phyloP scores from a whole-genome alignment of 2,113 vertebrate genomes.

The Myxocyprinus asiaticus region DNA sequence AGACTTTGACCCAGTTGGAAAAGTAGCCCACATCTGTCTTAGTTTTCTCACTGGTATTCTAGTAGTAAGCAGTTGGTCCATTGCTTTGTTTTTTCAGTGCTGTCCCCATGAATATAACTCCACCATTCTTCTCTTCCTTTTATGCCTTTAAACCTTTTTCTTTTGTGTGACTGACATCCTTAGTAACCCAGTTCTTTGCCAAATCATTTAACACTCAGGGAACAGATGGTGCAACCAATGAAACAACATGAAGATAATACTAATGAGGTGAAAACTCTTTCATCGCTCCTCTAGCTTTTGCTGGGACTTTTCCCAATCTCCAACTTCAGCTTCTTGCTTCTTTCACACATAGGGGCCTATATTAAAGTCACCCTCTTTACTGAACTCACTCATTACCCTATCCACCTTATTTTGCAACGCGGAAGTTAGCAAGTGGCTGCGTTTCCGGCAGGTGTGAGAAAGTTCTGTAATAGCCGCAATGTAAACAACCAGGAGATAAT shows the following conservation, averaged over 20 bases:
- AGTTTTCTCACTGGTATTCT: constrained; percentile 7
- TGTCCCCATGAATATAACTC: constrained; percentile 22
- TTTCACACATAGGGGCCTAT: not conserved
- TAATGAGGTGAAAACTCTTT: constrained; percentile 42
- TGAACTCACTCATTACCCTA: not conserved
- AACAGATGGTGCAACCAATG: constrained; percentile 51
- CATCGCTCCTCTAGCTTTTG: constrained; percentile 16
- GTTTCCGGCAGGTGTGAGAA: too few relatives aligned
- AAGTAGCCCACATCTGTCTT: constrained; percentile 4
- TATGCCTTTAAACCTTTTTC: constrained; percentile 16
- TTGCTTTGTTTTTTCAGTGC: constrained; percentile 36
- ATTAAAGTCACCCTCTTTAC: not conserved
- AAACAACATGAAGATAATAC: constrained; percentile 33
- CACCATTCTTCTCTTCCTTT: constrained; percentile 21
- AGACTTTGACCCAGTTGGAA: constrained; percentile 45
- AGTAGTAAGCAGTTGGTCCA: not conserved
- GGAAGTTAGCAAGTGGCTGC: too few relatives aligned
- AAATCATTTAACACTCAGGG: constrained; percentile 66
- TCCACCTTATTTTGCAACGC: too few relatives aligned
- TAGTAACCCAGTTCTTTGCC: constrained; percentile 71
- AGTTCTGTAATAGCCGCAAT: too few relatives aligned
- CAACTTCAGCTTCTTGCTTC: not conserved
- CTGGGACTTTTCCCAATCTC: not conserved
- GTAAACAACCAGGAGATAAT: too few relatives aligned
- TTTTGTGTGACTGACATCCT: constrained; percentile 51